phyloP scores from a whole-genome alignment of 2,113 vertebrate species.

The Upupa epops region DNA sequence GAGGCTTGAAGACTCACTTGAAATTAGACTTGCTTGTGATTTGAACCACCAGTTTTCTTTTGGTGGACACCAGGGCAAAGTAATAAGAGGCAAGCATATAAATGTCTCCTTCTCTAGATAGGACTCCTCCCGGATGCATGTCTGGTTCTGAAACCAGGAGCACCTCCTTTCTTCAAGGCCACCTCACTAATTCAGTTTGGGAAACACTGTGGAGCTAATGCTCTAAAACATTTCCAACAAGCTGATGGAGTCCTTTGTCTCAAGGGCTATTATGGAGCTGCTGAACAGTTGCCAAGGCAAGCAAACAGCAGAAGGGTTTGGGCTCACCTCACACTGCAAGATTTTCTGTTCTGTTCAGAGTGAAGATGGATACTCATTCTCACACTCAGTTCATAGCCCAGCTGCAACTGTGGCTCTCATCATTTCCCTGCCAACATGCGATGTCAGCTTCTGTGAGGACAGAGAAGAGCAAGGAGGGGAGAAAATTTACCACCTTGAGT shows the following conservation, averaged over 20 bases:
- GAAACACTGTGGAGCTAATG: neutral
- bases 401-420: neutral
- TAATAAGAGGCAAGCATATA: rapidly evolving
- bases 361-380: neutral
- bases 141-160: neutral
- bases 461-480: neutral
- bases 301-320: neutral
- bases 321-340: neutral
- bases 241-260: neutral
- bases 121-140: neutral
- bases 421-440: neutral
- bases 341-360: neutral
- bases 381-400: neutral
- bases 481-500: neutral
- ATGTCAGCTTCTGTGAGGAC: neutral
- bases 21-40: neutral
- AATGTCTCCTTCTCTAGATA: neutral
- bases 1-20: neutral
- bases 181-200: rapidly evolving
- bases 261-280: neutral
- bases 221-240: neutral
- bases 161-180: neutral
- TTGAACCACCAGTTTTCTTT: neutral
- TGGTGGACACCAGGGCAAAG: neutral
- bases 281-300: neutral